Evolutionary conservation across 2,113 vertebrate genomes (phyloP).

Genomic region (Balaeniceps rex): DNA sequence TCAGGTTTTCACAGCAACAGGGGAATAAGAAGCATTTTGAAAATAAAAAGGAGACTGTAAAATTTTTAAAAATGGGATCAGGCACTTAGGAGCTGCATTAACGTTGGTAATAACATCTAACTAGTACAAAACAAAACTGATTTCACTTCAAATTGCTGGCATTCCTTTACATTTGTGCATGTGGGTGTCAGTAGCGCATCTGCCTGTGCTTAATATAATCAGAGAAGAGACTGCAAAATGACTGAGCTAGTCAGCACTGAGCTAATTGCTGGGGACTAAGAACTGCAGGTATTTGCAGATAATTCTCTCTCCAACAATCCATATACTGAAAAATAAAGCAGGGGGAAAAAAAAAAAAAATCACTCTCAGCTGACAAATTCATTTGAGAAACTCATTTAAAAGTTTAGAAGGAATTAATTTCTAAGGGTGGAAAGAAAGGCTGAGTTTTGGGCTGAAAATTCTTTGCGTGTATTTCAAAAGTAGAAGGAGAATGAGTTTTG

Average conservation of each 20-base stretch:
- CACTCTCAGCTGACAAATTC: background rate
- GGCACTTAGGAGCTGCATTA: background rate
- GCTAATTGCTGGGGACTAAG: background rate
- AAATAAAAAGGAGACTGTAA: background rate
- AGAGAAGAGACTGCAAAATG: background rate
- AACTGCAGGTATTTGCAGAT: background rate
- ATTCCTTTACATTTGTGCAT: background rate
- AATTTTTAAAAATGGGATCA: background rate
- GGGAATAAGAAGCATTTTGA: background rate
- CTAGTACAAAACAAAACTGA: background rate
- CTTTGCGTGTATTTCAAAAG: background rate
- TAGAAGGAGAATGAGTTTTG: background rate
- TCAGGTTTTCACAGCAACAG: background rate
- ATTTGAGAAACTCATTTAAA: background rate
- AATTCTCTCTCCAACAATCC: background rate
- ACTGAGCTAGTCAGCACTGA: background rate
- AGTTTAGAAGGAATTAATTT: background rate
- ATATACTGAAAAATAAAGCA: background rate
- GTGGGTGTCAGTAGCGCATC: background rate
- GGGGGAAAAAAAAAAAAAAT: background rate
- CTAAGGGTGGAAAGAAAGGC: background rate
- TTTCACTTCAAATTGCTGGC: background rate
- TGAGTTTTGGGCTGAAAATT: background rate
- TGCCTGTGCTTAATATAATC: background rate
- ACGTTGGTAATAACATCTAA: background rate